Evolutionary conservation across 2,797 vertebrate genomes (phyloP), one percentile per base, ranked within the genome.

Genomic region (Falco columbarius): DNA sequence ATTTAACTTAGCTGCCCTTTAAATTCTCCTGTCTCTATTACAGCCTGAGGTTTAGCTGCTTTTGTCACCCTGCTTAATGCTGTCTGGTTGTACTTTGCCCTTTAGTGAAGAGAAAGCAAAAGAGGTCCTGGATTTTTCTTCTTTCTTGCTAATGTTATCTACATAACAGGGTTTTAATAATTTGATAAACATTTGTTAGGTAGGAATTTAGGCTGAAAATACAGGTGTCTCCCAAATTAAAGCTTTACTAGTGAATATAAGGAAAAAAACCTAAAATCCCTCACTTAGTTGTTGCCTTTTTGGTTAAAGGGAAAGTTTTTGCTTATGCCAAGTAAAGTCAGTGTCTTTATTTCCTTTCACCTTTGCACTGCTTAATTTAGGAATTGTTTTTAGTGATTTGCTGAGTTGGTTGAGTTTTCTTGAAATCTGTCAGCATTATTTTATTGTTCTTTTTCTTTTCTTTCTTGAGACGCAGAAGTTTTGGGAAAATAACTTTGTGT

Each of bases 221-320:
- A 10, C 0, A 26, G 11, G 4, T 15, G 8, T n/a, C 3, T 72
- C 21, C 23, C 5, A 34, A 54, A 21, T 26, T 18, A 52, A 47
- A 65, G 6, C 5, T 40, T 32, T 81, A 11, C 7, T 56, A 10
- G 6, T 26, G 17, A 67, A 32, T 29, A 15, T 18, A 24, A 38
- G 6, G 29, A 13, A 24, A 66, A 66, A 81, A 81, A 3, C 3
- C 3, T 44, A 9, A 47, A 12, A 17, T 49, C 8, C 7, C 59
- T 7, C 1, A 17, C 14, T 5, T 2, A n/a, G 12, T 6, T 0
- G 0, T 20, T n/a, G 11, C 0, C 34, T 14, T 68, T 77, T 36
- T 75, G 24, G 19, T 40, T 71, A 17, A 18, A 5, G 21, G 7
- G 11, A 6, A 58, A 14, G 27, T 2, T 55, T 67, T 29, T 16